Evolutionary conservation across 2,888 invertebrate species (phyloP), one percentile per base, ranked within the genome.

Genomic region (Troilus luridus): DNA sequence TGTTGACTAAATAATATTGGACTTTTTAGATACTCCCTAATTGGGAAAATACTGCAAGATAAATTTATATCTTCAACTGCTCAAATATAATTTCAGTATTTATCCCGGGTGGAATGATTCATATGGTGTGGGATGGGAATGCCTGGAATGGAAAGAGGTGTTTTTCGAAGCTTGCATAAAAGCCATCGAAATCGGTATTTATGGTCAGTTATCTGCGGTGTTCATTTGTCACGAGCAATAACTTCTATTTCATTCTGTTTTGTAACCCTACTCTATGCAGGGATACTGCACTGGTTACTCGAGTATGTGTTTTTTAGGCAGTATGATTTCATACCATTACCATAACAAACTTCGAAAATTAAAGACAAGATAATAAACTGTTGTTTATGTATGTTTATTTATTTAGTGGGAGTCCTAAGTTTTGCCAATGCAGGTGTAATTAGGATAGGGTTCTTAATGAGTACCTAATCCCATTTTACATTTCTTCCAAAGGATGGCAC

Each of bases 201-300:
- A 77, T 77, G 72, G 24, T 41, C 72, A 10, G 72, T 77, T 77
- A 77, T 77, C 27, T 77, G 72, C 10, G 72, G 72, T 77, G 72
- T 77, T 77, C 72, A 77, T 77, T 77, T 77, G 72, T 77, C 72
- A 77, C 72, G 41, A 77, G 72, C 72, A 77, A 77, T 77, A 77
- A 41, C 72, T 77, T 77, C 72, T 41, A 41, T 77, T 77, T 77
- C 41, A 77, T 77, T 77, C 27, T 77, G 72, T 77, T 77, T 77
- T 41, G 72, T 17, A 77, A 41, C 72, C 27, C 27, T 24, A 77
- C 41, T 17, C 19, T 14, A 41, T 77, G 41, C 72, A 41, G 41
- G 17, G 41, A 77, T 27, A 77, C 72, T 77, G 72, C 41, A 41
- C 27, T 41, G 27, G 17, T 1, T 41, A 7, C 41, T 17, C 17